These are phyloP conservation scores for Shinisaurus crocodilurus DNA, from an alignment of 2,113 vertebrate genomes.

Conservation along the genomic window DNA sequence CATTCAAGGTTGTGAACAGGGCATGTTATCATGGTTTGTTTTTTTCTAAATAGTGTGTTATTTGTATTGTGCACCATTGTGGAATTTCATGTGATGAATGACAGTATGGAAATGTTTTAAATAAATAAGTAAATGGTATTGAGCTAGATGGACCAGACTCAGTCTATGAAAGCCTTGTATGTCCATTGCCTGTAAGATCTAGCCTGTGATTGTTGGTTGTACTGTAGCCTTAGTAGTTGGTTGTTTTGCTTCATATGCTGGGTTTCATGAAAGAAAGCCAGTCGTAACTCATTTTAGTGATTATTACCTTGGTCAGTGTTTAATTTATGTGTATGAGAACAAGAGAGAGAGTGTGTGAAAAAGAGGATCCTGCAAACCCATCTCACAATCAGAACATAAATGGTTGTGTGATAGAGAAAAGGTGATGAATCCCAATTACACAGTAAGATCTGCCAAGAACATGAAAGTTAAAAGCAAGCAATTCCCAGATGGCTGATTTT, in stretches of 20 bases:
- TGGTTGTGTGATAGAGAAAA: not conserved
- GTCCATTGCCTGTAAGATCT: not conserved
- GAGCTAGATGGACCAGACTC: not conserved
- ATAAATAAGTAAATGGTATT: no score
- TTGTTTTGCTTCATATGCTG: not conserved
- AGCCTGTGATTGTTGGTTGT: not conserved
- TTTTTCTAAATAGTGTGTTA: not conserved
- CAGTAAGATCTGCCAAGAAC: constrained; percentile 5
- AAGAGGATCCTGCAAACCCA: not conserved
- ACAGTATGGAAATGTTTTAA: not conserved
- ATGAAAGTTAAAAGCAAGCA: not conserved
- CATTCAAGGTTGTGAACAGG: no score
- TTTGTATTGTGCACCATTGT: not conserved
- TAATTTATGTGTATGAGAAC: not conserved
- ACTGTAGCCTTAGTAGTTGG: not conserved
- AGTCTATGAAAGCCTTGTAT: not conserved
- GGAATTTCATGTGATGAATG: not conserved
- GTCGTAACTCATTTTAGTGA: not conserved
- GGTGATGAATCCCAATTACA: not conserved
- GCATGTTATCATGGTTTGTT: no score
- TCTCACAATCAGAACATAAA: not conserved
- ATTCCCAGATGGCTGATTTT: constrained; percentile 7
- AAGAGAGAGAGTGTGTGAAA: not conserved
- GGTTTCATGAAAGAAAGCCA: not conserved
- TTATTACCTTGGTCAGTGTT: not conserved